Evolutionary conservation across 2,113 vertebrate species (phyloP).

Genomic region (Phyllostomus hastatus): DNA sequence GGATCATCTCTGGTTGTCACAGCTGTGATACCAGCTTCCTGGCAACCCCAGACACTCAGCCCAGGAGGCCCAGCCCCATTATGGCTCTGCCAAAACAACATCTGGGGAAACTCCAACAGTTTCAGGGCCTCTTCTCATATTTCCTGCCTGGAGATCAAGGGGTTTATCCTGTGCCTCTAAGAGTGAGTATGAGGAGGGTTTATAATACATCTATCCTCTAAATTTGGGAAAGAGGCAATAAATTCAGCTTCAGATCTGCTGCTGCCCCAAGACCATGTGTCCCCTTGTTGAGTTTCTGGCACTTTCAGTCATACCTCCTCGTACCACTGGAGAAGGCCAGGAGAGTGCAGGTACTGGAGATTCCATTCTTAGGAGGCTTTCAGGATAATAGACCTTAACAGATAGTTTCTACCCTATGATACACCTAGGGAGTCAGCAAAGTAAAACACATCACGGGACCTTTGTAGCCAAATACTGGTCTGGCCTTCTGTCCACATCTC

Average conservation of each 20-base stretch:
- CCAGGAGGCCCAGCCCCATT: conserved; percentile 17
- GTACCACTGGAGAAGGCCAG: neutral
- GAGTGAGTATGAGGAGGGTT: conserved; percentile 46
- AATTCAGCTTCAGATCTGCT: conserved; percentile 49
- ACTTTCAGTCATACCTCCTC: conserved; percentile 42
- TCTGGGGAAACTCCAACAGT: neutral
- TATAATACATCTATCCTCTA: conserved; percentile 49
- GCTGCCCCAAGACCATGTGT: conserved; percentile 56
- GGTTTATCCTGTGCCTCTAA: neutral
- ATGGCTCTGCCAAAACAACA: conserved; percentile 39
- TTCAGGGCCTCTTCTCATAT: conserved; percentile 30
- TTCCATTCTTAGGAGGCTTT: conserved; percentile 4
- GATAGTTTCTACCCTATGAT: conserved; percentile 4
- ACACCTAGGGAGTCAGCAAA: neutral
- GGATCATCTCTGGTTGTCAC: neutral
- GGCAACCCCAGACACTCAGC: conserved; percentile 1
- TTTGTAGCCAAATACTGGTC: conserved; percentile 14
- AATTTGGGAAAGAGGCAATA: conserved; percentile 57
- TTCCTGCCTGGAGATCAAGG: conserved; percentile 53
- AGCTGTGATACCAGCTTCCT: conserved; percentile 27
- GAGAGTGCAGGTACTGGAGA: conserved; percentile 29
- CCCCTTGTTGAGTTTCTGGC: neutral
- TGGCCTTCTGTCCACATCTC: conserved; percentile 54
- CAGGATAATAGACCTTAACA: conserved; percentile 8
- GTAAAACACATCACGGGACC: neutral